Evolutionary conservation across 2,113 vertebrate genomes (phyloP).

Genomic region (Cairina moschata): DNA sequence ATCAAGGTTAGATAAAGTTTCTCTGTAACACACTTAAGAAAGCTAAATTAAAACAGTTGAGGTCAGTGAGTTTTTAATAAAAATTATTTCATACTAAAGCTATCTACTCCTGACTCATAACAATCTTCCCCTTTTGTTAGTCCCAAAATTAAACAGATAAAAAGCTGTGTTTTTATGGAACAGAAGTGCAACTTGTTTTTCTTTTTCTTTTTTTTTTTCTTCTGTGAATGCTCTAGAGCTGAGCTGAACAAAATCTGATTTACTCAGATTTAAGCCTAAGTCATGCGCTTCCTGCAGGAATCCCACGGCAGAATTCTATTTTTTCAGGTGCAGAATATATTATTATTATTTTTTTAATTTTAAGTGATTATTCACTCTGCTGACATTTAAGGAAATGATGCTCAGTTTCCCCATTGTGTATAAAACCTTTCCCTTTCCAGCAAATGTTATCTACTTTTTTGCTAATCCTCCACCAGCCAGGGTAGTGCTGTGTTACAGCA

Average conservation of each 20-base stretch:
- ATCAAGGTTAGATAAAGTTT: slow-evolving; percentile 44
- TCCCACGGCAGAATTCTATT: slow-evolving; percentile 9
- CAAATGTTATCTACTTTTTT: not conserved
- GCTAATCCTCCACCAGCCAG: not conserved
- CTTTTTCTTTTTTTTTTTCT: not conserved
- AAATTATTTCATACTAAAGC: not conserved
- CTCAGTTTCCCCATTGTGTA: not conserved
- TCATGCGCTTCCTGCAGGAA: slow-evolving; percentile 30
- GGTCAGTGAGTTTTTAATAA: slow-evolving; percentile 14
- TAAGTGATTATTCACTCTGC: not conserved
- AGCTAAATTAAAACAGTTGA: slow-evolving; percentile 47
- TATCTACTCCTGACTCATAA: slow-evolving; percentile 29
- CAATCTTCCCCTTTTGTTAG: slow-evolving; percentile 9
- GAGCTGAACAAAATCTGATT: slow-evolving; percentile 51
- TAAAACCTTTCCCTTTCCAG: slow-evolving; percentile 30
- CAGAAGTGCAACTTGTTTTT: not conserved
- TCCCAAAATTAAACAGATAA: not conserved
- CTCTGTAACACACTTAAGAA: slow-evolving; percentile 17
- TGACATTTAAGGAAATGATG: slow-evolving; percentile 61
- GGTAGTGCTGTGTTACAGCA: not conserved
- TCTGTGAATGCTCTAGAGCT: slow-evolving; percentile 13
- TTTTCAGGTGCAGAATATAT: slow-evolving; percentile 41
- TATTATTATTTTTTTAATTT: not conserved
- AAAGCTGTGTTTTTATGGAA: slow-evolving; percentile 22
- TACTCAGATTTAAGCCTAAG: slow-evolving; percentile 18